Conservation (phyloP, 2,888 invertebrate species). For the Kuschelorhynchus macadamiae region DNA sequence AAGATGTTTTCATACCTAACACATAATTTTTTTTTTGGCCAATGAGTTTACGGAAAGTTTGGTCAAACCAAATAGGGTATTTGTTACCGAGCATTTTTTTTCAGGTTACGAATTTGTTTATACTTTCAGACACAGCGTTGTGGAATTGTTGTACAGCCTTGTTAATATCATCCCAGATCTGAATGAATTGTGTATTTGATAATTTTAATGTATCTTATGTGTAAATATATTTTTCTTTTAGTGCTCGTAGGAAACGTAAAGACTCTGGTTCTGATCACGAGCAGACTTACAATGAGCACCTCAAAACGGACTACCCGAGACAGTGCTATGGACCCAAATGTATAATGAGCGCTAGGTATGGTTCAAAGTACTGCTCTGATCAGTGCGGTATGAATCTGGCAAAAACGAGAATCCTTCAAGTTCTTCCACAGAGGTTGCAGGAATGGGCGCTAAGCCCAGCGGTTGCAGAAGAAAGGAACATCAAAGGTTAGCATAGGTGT, state of each 20-base stretch:
- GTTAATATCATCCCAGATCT: no score
- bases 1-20: no score
- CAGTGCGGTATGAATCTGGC: conserved; percentile 93
- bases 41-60: no score
- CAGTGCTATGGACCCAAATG: conserved; percentile 97
- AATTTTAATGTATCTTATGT: no score
- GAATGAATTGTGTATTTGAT: no score
- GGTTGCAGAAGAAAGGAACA: conserved; percentile 86
- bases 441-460: conserved; percentile 93
- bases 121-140: no score
- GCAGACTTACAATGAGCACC: conserved; percentile 70
- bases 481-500: conserved; percentile 63
- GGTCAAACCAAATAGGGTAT: no score
- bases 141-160: no score
- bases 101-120: no score
- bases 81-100: no score
- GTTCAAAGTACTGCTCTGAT: conserved; percentile 94
- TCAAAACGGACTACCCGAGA: conserved; percentile 75
- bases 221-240: no score
- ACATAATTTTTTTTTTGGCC: no score
- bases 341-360: conserved; percentile 78
- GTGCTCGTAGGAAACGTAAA: conserved; percentile 62
- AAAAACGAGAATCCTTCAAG: conserved; percentile 86
- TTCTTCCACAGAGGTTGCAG: conserved; percentile 79
- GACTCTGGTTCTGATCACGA: conserved; percentile 67